These are phyloP conservation scores for Myathropa florea DNA, from an alignment of 2,888 invertebrate species.

Conservation along the genomic window DNA sequence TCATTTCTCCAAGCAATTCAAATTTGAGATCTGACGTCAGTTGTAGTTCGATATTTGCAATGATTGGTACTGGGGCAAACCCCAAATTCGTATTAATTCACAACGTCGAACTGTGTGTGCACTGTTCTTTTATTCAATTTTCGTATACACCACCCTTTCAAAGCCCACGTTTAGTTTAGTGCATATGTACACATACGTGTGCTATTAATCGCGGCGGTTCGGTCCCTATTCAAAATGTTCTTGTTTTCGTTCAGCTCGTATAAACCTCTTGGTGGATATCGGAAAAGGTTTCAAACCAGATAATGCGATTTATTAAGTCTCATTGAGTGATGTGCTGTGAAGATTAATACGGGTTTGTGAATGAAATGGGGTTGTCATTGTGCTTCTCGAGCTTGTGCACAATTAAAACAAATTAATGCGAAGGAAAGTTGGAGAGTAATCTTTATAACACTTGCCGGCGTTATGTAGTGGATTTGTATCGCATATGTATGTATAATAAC, in stretches of 20 bases:
- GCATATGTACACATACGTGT: not conserved
- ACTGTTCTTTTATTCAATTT: slow-evolving; percentile 52
- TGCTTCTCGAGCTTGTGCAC: not conserved
- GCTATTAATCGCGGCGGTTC: slow-evolving; percentile 14
- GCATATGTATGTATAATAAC: not conserved
- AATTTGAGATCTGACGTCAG: slow-evolving; percentile 76
- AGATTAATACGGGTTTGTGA: not conserved
- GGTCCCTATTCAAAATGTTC: not conserved
- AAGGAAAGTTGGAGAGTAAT: slow-evolving; percentile 1
- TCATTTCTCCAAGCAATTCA: slow-evolving; percentile 45
- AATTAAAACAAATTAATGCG: not conserved
- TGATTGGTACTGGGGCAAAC: slow-evolving; percentile 78
- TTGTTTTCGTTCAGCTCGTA: not conserved
- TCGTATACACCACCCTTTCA: not conserved
- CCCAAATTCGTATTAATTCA: slow-evolving; percentile 50
- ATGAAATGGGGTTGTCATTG: not conserved
- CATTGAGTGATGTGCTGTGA: slow-evolving; percentile 4
- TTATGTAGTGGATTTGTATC: not conserved
- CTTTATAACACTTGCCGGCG: slow-evolving; percentile 12
- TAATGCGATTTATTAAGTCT: not conserved
- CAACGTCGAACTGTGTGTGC: slow-evolving; percentile 45
- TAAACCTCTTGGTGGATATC: not conserved
- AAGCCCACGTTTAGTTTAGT: not conserved
- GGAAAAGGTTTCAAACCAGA: not conserved
- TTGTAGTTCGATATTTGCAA: slow-evolving; percentile 81